Conservation (phyloP, 2,797 vertebrate genomes). For the Tauraco hartlaubi region DNA sequence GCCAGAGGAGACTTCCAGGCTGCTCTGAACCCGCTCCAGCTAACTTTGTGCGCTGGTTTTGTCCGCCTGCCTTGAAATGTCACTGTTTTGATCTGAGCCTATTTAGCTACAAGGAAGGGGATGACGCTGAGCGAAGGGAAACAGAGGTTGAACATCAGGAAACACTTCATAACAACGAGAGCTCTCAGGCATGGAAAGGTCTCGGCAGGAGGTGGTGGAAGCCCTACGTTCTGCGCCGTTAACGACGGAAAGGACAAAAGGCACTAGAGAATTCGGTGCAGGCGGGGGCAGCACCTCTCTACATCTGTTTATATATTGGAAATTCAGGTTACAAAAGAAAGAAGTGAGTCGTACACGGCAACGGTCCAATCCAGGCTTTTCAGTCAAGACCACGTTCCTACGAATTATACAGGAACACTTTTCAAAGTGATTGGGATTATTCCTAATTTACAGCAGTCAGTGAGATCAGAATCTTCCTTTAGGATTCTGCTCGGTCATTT, state of each 20-base stretch:
- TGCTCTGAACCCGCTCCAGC: background rate
- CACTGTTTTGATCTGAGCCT: background rate
- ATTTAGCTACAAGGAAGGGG: background rate
- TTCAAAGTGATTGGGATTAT: background rate
- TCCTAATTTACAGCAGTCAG: background rate
- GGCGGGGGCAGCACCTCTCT: constrained; percentile 14
- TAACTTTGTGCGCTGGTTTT: background rate
- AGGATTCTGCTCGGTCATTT: constrained; percentile 26
- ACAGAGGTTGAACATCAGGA: background rate
- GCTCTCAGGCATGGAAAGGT: background rate
- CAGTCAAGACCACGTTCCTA: background rate
- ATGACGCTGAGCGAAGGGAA: background rate
- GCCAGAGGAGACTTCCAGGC: background rate
- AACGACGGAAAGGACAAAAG: background rate
- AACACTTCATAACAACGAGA: background rate
- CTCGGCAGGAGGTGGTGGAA: constrained; percentile 16
- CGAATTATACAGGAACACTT: background rate
- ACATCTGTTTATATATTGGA: background rate
- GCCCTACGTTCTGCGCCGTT: background rate
- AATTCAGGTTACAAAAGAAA: constrained; percentile 17
- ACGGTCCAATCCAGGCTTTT: background rate
- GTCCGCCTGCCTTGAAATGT: background rate
- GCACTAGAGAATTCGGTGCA: background rate
- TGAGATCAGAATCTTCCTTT: background rate
- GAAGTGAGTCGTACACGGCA: background rate